phyloP scores from a whole-genome alignment of 2,888 invertebrate genomes.

The Deroplatys truncata region DNA sequence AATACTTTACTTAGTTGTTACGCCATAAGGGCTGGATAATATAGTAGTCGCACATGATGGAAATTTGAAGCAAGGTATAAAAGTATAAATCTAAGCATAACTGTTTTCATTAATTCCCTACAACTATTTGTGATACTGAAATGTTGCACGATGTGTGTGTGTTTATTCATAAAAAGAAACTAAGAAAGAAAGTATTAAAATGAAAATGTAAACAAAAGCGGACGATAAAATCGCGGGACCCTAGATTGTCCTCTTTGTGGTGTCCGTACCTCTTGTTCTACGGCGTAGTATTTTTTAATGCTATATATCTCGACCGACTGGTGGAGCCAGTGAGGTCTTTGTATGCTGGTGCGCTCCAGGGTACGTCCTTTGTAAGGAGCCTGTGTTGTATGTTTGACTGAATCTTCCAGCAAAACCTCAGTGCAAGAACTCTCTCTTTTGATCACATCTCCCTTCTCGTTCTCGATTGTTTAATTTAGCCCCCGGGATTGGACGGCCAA shows the following conservation, averaged over 20 bases:
- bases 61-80: no score
- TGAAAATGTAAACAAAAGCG: neutral
- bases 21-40: no score
- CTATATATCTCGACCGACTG: neutral
- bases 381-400: neutral
- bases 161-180: neutral
- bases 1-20: no score
- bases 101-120: no score
- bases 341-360: neutral
- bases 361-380: neutral
- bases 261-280: neutral
- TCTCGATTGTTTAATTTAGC: neutral
- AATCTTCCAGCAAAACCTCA: neutral
- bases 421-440: neutral
- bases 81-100: no score
- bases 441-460: neutral
- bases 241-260: neutral
- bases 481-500: neutral
- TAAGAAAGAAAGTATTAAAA: neutral
- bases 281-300: no score
- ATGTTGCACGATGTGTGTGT: neutral
- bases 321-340: neutral
- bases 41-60: no score
- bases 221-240: neutral
- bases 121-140: no score